A percentile compares a stretch with the other conserved stretches of the same genome.
Evolutionary conservation across 2,113 vertebrate species (phyloP).

Genomic region (Tragelaphus imberbis): DNA sequence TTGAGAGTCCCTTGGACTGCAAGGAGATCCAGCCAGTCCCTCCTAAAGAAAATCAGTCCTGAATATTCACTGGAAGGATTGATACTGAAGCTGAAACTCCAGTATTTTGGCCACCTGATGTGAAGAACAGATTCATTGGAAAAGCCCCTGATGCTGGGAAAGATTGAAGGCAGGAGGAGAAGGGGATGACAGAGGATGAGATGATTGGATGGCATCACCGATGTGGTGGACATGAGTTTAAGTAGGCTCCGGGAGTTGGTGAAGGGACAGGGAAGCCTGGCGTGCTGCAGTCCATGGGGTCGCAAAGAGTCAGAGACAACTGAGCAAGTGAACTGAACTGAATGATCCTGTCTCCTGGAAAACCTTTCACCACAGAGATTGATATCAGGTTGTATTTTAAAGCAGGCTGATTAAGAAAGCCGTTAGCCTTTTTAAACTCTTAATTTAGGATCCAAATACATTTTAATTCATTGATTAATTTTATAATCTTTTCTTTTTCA

Average conservation of each 20-base stretch:
- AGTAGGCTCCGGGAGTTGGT: background rate
- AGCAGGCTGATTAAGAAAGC: conserved; percentile 2
- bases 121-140: background rate
- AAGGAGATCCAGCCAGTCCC: background rate
- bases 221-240: background rate
- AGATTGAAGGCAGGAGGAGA: background rate
- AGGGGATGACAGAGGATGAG: background rate
- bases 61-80: background rate
- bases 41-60: background rate
- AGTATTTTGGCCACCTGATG: background rate
- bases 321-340: background rate
- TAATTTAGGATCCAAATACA: background rate
- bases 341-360: background rate
- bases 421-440: background rate
- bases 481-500: background rate
- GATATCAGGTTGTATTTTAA: conserved; percentile 29
- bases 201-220: background rate
- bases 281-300: background rate
- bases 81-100: background rate
- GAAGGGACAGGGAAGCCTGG: background rate
- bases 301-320: background rate
- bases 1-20: background rate
- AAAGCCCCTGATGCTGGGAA: background rate
- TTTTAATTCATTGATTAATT: conserved; percentile 20
- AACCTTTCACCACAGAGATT: background rate